phyloP scores from a whole-genome alignment of 2,113 vertebrate genomes.

The Empidonax traillii region DNA sequence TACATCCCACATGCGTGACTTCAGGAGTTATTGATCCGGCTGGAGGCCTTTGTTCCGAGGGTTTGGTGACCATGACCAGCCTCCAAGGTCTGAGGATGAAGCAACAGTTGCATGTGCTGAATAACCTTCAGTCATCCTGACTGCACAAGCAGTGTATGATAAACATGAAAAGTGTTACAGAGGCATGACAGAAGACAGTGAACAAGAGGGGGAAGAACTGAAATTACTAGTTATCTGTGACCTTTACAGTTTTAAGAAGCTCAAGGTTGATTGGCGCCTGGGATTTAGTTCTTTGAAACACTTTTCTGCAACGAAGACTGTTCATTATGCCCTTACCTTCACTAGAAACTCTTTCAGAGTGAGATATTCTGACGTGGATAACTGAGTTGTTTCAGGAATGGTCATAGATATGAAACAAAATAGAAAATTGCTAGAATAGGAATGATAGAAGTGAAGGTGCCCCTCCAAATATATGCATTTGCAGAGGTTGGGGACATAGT shows the following conservation, averaged over 20 bases:
- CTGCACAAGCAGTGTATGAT: neutral
- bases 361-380: neutral
- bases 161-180: neutral
- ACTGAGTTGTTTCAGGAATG: neutral
- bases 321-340: neutral
- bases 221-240: neutral
- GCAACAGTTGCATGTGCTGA: neutral
- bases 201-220: neutral
- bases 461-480: neutral
- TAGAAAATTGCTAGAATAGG: neutral
- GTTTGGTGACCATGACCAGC: neutral
- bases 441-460: neutral
- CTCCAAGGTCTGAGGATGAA: neutral
- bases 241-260: neutral
- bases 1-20: fast-evolving
- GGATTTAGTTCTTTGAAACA: neutral
- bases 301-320: neutral
- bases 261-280: neutral
- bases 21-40: neutral
- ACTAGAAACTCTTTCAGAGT: neutral
- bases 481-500: neutral
- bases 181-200: neutral
- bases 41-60: neutral
- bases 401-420: neutral
- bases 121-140: neutral